Evolutionary conservation across 2,888 invertebrate species (phyloP), one percentile per base, ranked within the genome.

Genomic region (Coronaproctus castanopsis): DNA sequence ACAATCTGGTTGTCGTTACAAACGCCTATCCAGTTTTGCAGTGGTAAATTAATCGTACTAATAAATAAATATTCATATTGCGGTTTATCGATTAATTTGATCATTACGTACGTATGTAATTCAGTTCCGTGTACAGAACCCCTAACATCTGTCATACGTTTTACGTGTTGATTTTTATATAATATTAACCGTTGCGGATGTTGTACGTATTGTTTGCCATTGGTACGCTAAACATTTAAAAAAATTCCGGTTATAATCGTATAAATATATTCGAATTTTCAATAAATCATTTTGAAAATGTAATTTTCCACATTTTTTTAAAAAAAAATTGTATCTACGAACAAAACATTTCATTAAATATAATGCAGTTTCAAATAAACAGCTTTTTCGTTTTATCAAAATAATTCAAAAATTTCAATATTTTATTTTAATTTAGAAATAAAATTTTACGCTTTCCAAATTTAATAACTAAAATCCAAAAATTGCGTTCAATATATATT

Each of bases 271-370:
- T 21, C 65, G 59, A 52, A 57, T 64, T n/a, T 60, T 54, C 2
- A 67, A 65, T 21, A 62, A 56, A 48, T 70, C 67, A 59, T 68
- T 36, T 14, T 48, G 18, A 19, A 3, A 18, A 1, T n/a, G n/a
- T n/a, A n/a, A n/a, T n/a, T n/a, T n/a, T n/a, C n/a, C n/a, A n/a
- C n/a, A n/a, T n/a, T n/a, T n/a, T n/a, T n/a, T n/a, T n/a, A n/a
- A n/a, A n/a, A n/a, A n/a, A n/a, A n/a, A n/a, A n/a, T n/a, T n/a
- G n/a, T n/a, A n/a, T n/a, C n/a, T n/a, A n/a, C n/a, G n/a, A n/a
- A n/a, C n/a, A n/a, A n/a, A n/a, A n/a, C n/a, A n/a, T n/a, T n/a
- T n/a, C n/a, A n/a, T n/a, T n/a, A n/a, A n/a, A n/a, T n/a, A n/a
- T n/a, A n/a, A n/a, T n/a, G n/a, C n/a, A n/a, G n/a, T n/a, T n/a